Percentiles rank a stretch among this genome's conserved stretches.
phyloP scores from a whole-genome alignment of 1,140 invertebrate species.

The Chironomus tepperi region DNA sequence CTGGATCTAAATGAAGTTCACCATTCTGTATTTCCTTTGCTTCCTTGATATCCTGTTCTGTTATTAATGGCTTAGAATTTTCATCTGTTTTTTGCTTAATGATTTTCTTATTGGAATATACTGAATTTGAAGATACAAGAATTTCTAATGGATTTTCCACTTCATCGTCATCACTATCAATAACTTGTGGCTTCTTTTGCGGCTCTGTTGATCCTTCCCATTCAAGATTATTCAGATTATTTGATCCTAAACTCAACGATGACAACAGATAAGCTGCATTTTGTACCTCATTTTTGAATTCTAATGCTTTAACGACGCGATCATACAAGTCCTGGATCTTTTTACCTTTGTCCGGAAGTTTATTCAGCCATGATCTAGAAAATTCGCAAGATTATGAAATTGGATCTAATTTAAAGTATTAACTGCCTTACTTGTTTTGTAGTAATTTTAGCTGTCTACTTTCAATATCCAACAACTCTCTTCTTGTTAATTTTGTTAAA shows the following conservation, averaged over 20 bases:
- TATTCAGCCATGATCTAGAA: conserved; percentile 36
- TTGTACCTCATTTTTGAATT: conserved; percentile 48
- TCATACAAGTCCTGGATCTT: conserved; percentile 50
- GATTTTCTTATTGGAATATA: conserved; percentile 50
- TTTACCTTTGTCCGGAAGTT: conserved; percentile 57
- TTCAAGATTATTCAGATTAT: conserved; percentile 52
- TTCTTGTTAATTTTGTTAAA: background rate
- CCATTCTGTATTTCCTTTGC: conserved; percentile 40
- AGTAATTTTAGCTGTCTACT: background rate
- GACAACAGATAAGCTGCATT: conserved; percentile 49
- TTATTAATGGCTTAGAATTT: conserved; percentile 42
- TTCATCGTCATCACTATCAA: conserved; percentile 55
- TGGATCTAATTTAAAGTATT: background rate
- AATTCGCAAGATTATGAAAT: background rate
- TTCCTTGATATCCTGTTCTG: conserved; percentile 49
- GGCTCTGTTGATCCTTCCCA: conserved; percentile 50
- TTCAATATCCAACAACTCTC: background rate
- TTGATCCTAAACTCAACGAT: conserved; percentile 47
- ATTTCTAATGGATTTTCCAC: conserved; percentile 53
- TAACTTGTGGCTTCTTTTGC: conserved; percentile 35
- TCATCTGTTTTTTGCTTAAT: conserved; percentile 42
- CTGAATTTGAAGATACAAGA: conserved; percentile 49
- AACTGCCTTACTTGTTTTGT: background rate
- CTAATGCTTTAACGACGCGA: conserved; percentile 47
- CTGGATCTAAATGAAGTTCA: conserved; percentile 5